Conservation (phyloP, 2,113 vertebrate genomes). For the Rhodinocichla rosea region DNA sequence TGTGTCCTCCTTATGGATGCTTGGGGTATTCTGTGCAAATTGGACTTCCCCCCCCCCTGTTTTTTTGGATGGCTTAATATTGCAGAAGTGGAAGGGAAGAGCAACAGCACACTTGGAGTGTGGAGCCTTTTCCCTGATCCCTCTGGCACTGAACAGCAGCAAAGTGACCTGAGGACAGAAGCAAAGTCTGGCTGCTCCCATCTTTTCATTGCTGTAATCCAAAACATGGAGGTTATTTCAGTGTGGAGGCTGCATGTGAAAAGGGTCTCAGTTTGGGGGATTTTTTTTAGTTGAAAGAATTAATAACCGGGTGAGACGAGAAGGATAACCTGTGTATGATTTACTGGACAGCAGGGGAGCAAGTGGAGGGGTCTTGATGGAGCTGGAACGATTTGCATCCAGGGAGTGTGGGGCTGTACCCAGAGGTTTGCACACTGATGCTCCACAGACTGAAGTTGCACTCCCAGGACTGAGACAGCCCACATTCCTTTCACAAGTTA, state of each 20-base stretch:
- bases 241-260: not conserved
- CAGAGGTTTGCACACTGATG: not conserved
- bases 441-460: not conserved
- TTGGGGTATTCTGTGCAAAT: constrained; percentile 54
- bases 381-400: rapidly evolving
- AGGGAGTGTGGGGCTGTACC: not conserved
- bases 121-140: not conserved
- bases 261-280: not conserved
- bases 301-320: rapidly evolving
- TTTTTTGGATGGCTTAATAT: constrained; percentile 40
- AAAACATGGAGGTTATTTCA: constrained; percentile 20
- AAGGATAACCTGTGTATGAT: not conserved
- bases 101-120: constrained; percentile 18
- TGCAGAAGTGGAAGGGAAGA: constrained; percentile 50
- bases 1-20: not conserved
- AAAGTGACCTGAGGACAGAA: constrained; percentile 56
- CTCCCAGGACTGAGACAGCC: rapidly evolving
- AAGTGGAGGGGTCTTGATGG: not conserved
- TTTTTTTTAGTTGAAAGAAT: not conserved
- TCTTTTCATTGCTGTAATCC: constrained; percentile 38
- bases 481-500: not conserved
- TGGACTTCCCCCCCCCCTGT: not conserved
- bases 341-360: not conserved
- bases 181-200: not conserved
- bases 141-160: constrained; percentile 30